Evolutionary conservation across 1,140 invertebrate genomes (phyloP), one percentile per base, ranked within the genome.

Genomic region (Leptinotarsa defecta): DNA sequence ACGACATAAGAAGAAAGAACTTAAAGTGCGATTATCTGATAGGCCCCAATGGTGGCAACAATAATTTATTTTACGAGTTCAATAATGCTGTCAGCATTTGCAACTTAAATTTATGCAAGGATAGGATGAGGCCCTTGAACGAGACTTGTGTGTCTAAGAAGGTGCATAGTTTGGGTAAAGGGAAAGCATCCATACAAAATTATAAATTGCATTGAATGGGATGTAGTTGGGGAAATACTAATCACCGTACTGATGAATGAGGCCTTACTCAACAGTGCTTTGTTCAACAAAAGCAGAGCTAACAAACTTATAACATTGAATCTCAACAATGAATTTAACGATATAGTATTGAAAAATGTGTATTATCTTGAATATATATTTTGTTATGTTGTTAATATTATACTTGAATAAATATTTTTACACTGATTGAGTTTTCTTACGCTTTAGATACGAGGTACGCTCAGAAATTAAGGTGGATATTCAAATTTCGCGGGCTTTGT

Each of bases 31-130:
- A 94, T 78, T 91, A 90, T 84, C 82, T 90, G 8, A 88, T 92
- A 22, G 93, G 92, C 5, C 93, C 93, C 11, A 92, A 93, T 83
- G 92, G 92, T 15, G 91, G 89, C 1, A 89, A 94, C 81, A 86
- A 87, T 68, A 89, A 91, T 80, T 84, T 94, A 68, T 87, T 94
- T 76, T 82, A 89, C 5, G 87, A 89, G 76, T 94, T 93, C 84
- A 89, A 91, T 81, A 84, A 90, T 75, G 89, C 90, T 62, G 83
- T 90, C 20, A 83, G 85, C 76, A 85, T 87, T 65, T 92, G 91
- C 83, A 87, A 88, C 71, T 82, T 84, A 63, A 86, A 86, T 75
- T 88, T 88, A 72, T 85, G 81, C 43, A 80, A 78, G 52, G 86
- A 88, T 70, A 78, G 86, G 74, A 75, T 74, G 22, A 87, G 86